A percentile compares a stretch with the other conserved stretches of the same genome.
Conservation (phyloP, 2,113 vertebrate genomes). For the Rafetus swinhoei region DNA sequence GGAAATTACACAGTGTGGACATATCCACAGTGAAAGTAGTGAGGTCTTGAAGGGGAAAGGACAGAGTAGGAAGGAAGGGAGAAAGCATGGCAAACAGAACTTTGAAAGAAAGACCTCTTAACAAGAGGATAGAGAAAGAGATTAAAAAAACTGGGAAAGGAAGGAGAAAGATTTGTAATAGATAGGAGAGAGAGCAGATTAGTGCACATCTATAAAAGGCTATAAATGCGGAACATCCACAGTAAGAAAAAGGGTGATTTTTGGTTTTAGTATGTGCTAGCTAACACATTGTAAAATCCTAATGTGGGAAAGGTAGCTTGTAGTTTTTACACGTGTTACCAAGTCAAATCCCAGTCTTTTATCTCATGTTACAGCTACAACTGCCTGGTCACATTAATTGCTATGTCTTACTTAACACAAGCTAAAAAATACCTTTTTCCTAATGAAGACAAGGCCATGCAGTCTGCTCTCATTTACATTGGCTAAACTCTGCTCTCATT, state of each 20-base stretch:
- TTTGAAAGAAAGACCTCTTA: too few relatives aligned
- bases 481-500: neutral
- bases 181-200: neutral
- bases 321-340: slow-evolving; percentile 60
- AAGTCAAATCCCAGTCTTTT: slow-evolving; percentile 56
- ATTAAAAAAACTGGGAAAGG: neutral
- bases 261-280: neutral
- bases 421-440: neutral
- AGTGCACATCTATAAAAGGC: neutral
- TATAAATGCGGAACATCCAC: neutral
- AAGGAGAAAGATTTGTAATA: neutral
- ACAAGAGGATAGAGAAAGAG: neutral
- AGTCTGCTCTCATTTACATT: slow-evolving; percentile 16
- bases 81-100: too few relatives aligned
- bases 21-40: neutral
- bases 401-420: slow-evolving; percentile 40
- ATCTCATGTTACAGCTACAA: slow-evolving; percentile 18
- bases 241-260: neutral
- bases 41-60: neutral
- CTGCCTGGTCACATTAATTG: slow-evolving; percentile 54
- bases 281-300: neutral
- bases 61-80: neutral
- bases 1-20: too few relatives aligned
- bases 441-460: slow-evolving; percentile 54
- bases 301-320: slow-evolving; percentile 47